Conservation (phyloP, 1,140 invertebrate genomes). For the Drosophila melanica region DNA sequence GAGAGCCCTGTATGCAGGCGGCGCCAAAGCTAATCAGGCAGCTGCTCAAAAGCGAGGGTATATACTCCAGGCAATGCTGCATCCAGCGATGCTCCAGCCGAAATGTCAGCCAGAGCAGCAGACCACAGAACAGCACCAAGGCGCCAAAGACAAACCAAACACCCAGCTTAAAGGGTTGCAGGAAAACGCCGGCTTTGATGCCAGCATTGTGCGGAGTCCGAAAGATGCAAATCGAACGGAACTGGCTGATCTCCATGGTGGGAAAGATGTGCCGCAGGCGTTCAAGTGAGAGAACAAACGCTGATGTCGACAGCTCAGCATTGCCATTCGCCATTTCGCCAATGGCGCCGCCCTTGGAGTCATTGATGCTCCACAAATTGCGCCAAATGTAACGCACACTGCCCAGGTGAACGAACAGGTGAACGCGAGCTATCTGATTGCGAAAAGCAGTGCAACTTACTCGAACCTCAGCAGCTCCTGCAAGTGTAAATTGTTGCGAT, state of each 20-base stretch:
- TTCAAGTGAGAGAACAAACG: constrained; percentile 55
- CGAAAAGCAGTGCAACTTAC: constrained; percentile 24
- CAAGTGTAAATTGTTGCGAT: constrained; percentile 45
- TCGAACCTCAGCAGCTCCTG: constrained; percentile 63
- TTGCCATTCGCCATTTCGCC: constrained; percentile 55
- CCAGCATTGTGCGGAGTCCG: constrained; percentile 75
- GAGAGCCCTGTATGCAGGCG: constrained; percentile 74
- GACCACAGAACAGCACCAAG: constrained; percentile 47
- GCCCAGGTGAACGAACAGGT: background rate
- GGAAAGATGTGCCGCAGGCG: constrained; percentile 53
- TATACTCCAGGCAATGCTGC: constrained; percentile 43
- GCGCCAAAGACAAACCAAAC: constrained; percentile 70
- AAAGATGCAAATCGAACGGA: constrained; percentile 77
- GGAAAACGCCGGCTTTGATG: constrained; percentile 60
- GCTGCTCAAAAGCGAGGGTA: constrained; percentile 67
- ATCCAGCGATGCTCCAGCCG: constrained; percentile 55
- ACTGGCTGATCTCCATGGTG: constrained; percentile 52
- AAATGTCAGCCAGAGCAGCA: constrained; percentile 68
- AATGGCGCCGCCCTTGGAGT: constrained; percentile 64
- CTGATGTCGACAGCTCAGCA: constrained; percentile 54
- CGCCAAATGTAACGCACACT: constrained; percentile 56
- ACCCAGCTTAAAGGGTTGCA: constrained; percentile 66
- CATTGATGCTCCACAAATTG: constrained; percentile 63
- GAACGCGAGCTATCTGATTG: background rate
- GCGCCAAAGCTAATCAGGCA: constrained; percentile 72